Evolutionary conservation across 2,113 vertebrate species (phyloP).

Genomic region (Numida meleagris): DNA sequence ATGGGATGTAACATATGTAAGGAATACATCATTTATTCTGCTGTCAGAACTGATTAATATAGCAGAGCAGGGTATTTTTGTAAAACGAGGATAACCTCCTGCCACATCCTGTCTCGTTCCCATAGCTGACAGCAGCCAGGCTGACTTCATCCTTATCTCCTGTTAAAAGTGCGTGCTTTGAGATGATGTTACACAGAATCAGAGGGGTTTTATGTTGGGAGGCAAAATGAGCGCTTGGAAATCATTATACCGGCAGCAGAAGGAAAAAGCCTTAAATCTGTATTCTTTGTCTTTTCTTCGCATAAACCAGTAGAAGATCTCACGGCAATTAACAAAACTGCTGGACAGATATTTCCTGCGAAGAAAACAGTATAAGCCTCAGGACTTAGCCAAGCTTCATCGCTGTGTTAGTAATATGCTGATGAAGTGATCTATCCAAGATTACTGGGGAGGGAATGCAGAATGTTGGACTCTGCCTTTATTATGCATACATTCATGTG

Average conservation of each 20-base stretch:
- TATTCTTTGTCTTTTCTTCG: not conserved
- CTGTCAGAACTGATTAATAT: conserved; percentile 46
- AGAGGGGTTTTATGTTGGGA: conserved; percentile 4
- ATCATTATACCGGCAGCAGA: not conserved
- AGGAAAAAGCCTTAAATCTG: conserved; percentile 42
- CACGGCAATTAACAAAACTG: not conserved
- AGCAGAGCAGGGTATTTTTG: conserved; percentile 59
- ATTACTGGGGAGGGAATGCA: not conserved
- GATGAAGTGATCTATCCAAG: not conserved
- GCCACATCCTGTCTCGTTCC: conserved; percentile 51
- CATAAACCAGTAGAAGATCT: not conserved
- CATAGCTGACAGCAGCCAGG: conserved; percentile 34
- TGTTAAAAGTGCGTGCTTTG: conserved; percentile 43
- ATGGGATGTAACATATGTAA: not conserved
- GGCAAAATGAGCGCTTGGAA: conserved; percentile 40
- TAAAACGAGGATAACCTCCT: conserved; percentile 58
- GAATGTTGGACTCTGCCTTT: not conserved
- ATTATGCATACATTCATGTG: not conserved
- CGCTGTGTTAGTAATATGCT: not conserved
- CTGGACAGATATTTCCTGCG: not conserved
- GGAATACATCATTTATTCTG: not conserved
- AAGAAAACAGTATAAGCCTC: not conserved
- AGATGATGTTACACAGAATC: conserved; percentile 60
- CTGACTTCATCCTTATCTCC: conserved; percentile 68
- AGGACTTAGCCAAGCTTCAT: not conserved